Percentiles rank a stretch among this genome's conserved stretches.
Conservation (phyloP, 2,888 invertebrate species). For the Dinocampus coccinellae region DNA sequence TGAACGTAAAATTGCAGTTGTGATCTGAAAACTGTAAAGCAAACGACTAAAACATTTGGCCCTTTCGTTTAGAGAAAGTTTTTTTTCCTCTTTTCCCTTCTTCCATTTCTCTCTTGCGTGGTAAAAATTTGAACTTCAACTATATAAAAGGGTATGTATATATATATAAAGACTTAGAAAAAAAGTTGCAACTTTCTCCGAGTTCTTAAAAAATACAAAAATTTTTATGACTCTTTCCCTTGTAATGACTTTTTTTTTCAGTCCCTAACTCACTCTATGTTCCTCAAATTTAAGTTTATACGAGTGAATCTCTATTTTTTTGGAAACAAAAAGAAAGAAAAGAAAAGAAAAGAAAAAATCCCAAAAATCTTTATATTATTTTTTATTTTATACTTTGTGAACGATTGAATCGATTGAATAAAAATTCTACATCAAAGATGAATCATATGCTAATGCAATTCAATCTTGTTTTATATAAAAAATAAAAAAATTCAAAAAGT, state of each 20-base stretch:
- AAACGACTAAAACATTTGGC: constrained; percentile 21
- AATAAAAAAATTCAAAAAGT: background rate
- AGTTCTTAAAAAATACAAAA: constrained; percentile 56
- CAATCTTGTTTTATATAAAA: background rate
- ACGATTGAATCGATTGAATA: background rate
- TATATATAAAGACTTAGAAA: constrained; percentile 32
- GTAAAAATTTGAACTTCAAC: constrained; percentile 35
- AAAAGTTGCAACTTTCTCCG: constrained; percentile 45
- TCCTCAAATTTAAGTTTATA: background rate
- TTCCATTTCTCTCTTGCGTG: background rate
- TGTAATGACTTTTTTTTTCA: constrained; percentile 37
- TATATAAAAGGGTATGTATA: constrained; percentile 39
- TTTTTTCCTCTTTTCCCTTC: constrained; percentile 7
- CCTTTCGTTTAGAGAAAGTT: constrained; percentile 44
- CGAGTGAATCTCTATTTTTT: background rate
- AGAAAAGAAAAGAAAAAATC: too few species aligned
- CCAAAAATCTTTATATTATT: too few species aligned
- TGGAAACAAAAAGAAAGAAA: background rate
- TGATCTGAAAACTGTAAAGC: background rate
- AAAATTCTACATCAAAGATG: background rate
- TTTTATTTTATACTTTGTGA: background rate
- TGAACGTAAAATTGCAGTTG: background rate
- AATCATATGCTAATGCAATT: background rate
- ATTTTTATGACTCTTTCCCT: constrained; percentile 57
- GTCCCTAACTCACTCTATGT: background rate